These are phyloP conservation scores for Diorhabda sublineata DNA, from an alignment of 1,140 invertebrate species.

Conservation along the genomic window DNA sequence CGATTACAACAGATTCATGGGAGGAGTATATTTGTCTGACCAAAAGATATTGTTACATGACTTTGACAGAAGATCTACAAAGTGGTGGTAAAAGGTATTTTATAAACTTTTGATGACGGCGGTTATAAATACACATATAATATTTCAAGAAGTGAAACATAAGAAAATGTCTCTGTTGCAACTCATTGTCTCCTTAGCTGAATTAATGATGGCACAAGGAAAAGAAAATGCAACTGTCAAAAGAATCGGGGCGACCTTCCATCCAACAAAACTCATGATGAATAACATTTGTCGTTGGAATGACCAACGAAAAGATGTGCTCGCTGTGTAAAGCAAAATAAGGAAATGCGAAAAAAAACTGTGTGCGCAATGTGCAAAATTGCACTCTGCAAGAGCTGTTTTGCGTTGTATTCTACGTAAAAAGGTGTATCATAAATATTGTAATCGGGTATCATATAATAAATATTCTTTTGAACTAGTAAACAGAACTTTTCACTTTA, in stretches of 20 bases:
- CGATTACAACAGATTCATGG: background rate
- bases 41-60: background rate
- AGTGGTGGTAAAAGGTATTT: conserved; percentile 40
- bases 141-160: conserved; percentile 24
- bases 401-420: too few species aligned
- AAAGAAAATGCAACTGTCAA: background rate
- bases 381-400: too few species aligned
- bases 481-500: too few species aligned
- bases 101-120: conserved; percentile 27
- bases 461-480: too few species aligned
- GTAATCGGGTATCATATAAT: too few species aligned
- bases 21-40: background rate
- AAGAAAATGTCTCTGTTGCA: background rate
- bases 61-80: conserved; percentile 31
- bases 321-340: too few species aligned
- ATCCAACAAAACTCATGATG: too few species aligned
- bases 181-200: background rate
- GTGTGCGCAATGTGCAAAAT: too few species aligned
- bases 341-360: too few species aligned
- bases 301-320: too few species aligned
- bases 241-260: background rate
- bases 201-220: background rate
- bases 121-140: conserved; percentile 26
- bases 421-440: too few species aligned
- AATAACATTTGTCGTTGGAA: too few species aligned